phyloP scores from a whole-genome alignment of 2,888 invertebrate genomes.

The Drosophila kuntzei region DNA sequence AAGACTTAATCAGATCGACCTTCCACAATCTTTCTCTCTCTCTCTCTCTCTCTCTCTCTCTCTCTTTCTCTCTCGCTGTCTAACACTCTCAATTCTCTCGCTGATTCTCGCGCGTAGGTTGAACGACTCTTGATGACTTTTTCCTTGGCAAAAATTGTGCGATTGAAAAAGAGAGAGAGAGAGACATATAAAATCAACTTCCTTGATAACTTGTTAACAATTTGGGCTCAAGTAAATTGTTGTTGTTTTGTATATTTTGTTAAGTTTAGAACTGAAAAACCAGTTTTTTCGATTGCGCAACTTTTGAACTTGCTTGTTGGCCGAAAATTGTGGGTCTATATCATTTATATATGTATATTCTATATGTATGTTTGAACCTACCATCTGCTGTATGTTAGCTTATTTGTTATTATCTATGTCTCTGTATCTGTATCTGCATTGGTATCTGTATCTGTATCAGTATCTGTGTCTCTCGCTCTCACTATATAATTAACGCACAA shows the following conservation, averaged over 20 bases:
- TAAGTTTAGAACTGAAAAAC: conserved; percentile 69
- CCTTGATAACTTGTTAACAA: conserved; percentile 80
- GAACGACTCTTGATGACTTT: conserved; percentile 78
- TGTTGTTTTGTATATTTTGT: conserved; percentile 13
- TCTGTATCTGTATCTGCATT: conserved; percentile 19
- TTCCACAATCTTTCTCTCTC: conserved; percentile 34
- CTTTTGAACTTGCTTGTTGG: conserved; percentile 55
- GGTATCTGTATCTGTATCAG: conserved; percentile 17
- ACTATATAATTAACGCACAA: conserved; percentile 74
- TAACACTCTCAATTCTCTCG: conserved; percentile 24
- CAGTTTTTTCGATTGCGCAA: conserved; percentile 72
- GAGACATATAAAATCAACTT: conserved; percentile 51
- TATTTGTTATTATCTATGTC: conserved; percentile 48
- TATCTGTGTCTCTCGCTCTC: conserved; percentile 28
- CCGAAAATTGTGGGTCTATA: conserved; percentile 29
- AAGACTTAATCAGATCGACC: conserved; percentile 58
- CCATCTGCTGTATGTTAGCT: conserved; percentile 43
- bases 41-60: neutral
- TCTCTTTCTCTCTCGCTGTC: conserved; percentile 2
- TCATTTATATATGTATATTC: neutral
- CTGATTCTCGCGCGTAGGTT: conserved; percentile 57
- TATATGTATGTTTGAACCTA: neutral
- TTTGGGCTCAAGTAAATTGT: conserved; percentile 65
- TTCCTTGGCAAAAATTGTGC: conserved; percentile 68
- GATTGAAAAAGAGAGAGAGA: conserved; percentile 29